phyloP scores from a whole-genome alignment of 1,140 invertebrate species.

The Drosophila nigromelanica region DNA sequence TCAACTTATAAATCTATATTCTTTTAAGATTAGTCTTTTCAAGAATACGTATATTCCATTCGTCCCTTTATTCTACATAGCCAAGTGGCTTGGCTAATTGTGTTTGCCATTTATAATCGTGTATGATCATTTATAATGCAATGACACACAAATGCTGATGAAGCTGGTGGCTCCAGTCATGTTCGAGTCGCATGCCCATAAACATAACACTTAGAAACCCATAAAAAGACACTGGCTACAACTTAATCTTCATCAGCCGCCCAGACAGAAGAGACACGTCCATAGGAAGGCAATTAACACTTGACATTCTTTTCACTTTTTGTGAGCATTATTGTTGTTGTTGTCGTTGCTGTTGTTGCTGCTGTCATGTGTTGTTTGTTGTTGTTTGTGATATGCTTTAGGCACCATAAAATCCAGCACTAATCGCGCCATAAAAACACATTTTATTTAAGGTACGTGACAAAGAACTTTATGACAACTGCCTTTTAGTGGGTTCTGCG shows the following conservation, averaged over 20 bases:
- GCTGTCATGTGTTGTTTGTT: slow-evolving; percentile 19
- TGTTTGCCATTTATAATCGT: slow-evolving; percentile 47
- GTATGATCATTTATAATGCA: slow-evolving; percentile 52
- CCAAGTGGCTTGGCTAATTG: slow-evolving; percentile 18
- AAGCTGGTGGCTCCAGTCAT: neutral
- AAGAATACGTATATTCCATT: neutral
- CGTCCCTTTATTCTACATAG: neutral
- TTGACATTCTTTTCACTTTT: slow-evolving; percentile 82
- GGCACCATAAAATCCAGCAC: slow-evolving; percentile 61
- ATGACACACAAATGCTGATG: slow-evolving; percentile 41
- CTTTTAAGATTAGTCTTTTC: neutral
- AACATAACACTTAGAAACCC: slow-evolving; percentile 44
- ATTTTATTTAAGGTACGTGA: slow-evolving; percentile 78
- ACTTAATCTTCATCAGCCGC: slow-evolving; percentile 71
- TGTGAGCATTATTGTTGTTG: slow-evolving; percentile 17
- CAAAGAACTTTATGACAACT: slow-evolving; percentile 65
- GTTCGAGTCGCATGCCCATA: slow-evolving; percentile 33
- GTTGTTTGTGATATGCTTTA: slow-evolving; percentile 66
- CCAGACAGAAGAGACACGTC: slow-evolving; percentile 28
- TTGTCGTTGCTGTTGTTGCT: slow-evolving; percentile 14
- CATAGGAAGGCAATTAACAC: slow-evolving; percentile 75
- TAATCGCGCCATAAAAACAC: slow-evolving; percentile 79
- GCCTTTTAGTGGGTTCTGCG: slow-evolving; percentile 16
- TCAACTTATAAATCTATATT: too few species aligned
- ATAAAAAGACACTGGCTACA: slow-evolving; percentile 62